Percentiles rank a stretch among this genome's conserved stretches.
Conservation (phyloP, 2,113 vertebrate genomes). For the Eptesicus fuscus region DNA sequence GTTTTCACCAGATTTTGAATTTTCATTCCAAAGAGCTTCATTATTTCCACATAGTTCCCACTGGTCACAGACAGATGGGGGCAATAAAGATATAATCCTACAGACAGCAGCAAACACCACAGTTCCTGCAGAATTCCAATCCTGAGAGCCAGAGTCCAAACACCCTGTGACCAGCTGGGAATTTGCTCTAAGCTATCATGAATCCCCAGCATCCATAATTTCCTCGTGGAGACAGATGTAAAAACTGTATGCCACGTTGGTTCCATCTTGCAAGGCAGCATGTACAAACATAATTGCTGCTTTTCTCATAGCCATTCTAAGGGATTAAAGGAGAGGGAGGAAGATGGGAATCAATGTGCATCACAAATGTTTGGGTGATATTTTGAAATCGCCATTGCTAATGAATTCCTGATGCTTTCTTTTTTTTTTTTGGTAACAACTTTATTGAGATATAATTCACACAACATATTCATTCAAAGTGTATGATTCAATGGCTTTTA, state of each 20-base stretch:
- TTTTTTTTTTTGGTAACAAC: background rate
- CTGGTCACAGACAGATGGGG: slow-evolving; percentile 77
- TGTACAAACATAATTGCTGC: background rate
- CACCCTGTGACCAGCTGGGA: slow-evolving; percentile 58
- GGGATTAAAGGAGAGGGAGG: background rate
- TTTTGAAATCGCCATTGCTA: background rate
- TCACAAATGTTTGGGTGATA: background rate
- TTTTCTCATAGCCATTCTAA: background rate
- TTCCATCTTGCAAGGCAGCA: background rate
- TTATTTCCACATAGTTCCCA: slow-evolving; percentile 79
- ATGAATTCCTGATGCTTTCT: background rate
- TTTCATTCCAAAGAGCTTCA: slow-evolving; percentile 76
- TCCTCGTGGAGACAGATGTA: slow-evolving; percentile 55
- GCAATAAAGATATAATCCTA: slow-evolving; percentile 81
- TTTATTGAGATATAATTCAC: background rate
- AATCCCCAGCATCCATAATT: slow-evolving; percentile 57
- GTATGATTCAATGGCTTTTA: background rate
- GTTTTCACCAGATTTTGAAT: slow-evolving; percentile 81
- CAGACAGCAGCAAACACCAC: slow-evolving; percentile 77
- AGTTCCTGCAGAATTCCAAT: slow-evolving; percentile 79
- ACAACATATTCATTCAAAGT: background rate
- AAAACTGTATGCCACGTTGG: background rate
- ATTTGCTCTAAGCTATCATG: slow-evolving; percentile 67
- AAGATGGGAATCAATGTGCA: background rate
- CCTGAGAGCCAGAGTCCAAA: slow-evolving; percentile 70